Evolutionary conservation across 2,113 vertebrate species (phyloP), one percentile per base, ranked within the genome.

Genomic region (Danionella cerebrum): DNA sequence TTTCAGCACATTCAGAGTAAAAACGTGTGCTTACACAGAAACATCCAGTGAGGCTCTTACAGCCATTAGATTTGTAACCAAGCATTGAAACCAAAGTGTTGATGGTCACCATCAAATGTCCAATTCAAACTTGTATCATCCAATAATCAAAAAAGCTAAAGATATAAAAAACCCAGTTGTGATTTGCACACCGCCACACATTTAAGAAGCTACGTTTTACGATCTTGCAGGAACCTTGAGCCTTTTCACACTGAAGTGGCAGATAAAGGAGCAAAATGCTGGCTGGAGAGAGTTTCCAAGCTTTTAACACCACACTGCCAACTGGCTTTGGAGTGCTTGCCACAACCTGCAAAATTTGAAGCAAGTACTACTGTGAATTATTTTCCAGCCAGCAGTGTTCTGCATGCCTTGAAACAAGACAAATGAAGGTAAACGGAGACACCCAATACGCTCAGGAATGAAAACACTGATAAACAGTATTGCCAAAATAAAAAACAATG

Each of bases 341-440:
- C 59, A 69, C 52, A 65, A 51, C 66, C 58, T 41, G 67, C 36
- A 38, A 51, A 45, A 50, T 31, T 53, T 55, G 67, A 70, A 70
- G 62, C 38, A 70, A 63, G 67, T 33, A 21, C 45, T 62, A 70
- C 57, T 44, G 57, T 53, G 67, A 60, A 44, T 63, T 47, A 33
- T 44, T 72, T 74, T 48, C 51, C 42, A 73, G 51, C 50, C 67
- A 42, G 44, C 52, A 59, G 52, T 22, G 59, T 69, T 74, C 35
- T 29, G 25, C 59, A 73, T 73, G 71, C 66, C 71, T 73, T 69
- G 44, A 50, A 64, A 69, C 66, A 69, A 65, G 24, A 25, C 45
- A 44, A 58, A 27, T 31, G 22, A 22, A 22, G 22, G 51, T 55
- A 48, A 31, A 55, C 57, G 12, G 53, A 70, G 33, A 70, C 47